Base-by-base conservation (phyloP, 2,888 invertebrate species). In the Euplexia lucipara region DNA sequence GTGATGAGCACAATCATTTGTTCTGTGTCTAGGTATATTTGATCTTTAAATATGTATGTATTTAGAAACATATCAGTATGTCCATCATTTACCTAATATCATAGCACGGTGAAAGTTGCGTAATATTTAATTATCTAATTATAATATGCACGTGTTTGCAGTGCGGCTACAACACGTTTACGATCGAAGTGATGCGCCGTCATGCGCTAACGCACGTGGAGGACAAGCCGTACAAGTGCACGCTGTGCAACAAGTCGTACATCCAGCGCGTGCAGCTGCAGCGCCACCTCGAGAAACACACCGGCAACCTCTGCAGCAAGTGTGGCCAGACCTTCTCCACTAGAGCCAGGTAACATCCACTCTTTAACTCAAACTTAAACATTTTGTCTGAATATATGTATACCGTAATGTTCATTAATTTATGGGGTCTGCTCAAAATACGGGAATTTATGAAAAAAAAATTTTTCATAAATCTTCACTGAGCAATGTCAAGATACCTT, bases 261-360 rank as follows among this genome's bases (percentile, higher is more conserved):
- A 98, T 98, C 64, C 98, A 98, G 90, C 97, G 97, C 10, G 96
- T 97, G 8, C 98, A 98, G 86, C 92, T 98, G 37, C 96, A 97
- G 75, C 97, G 97, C 7, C 98, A 98, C 86, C 92, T 97, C 73
- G 97, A 97, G 83, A 97, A 97, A 85, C 97, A 98, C 83, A 96
- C 96, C 79, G 97, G 96, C 12, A 97, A 96, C 84, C 92, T 96
- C 20, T 98, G 98, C 85, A 90, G 39, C 22, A 71, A 79, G 14
- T 94, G 94, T 68, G 84, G 82, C 0, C 35, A 59, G 20, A 70
- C 72, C 5, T 91, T 92, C 69, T 52, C 79, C 3, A 80, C 88
- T 3, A 91, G 88, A 65, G 75, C 86, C 47, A 84, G 80, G 92
- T 91, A 52, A 8, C 2, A 30, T 32, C 16, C 9, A 10, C 30